These are phyloP conservation scores for Cephus spinipes DNA, from an alignment of 2,888 invertebrate species.

Conservation along the genomic window DNA sequence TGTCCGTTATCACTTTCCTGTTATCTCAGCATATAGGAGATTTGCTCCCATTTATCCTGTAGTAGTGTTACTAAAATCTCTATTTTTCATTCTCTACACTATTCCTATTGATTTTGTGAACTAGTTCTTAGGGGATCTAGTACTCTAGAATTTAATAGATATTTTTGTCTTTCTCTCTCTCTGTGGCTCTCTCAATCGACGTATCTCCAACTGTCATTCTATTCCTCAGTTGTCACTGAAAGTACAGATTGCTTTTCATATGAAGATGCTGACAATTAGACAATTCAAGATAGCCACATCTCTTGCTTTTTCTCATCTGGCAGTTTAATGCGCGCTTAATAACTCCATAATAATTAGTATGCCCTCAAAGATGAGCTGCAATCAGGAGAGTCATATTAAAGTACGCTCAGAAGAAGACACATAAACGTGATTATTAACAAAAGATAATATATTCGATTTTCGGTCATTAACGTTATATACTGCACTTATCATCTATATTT, in stretches of 20 bases:
- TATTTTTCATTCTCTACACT: not conserved
- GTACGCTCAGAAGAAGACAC: not conserved
- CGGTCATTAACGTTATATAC: not conserved
- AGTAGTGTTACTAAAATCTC: not conserved
- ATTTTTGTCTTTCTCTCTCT: not conserved
- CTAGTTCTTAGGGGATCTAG: not conserved
- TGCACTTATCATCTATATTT: constrained; percentile 51
- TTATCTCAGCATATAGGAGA: not conserved
- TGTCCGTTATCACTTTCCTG: not conserved
- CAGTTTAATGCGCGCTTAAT: not conserved
- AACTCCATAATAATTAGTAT: not conserved
- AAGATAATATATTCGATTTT: not conserved
- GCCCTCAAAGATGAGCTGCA: not conserved
- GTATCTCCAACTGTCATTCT: not conserved
- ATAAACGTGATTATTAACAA: not conserved
- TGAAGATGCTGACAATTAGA: not conserved
- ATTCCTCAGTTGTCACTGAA: not conserved
- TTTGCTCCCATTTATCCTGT: not conserved
- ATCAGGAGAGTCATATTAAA: not conserved
- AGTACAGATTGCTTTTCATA: not conserved
- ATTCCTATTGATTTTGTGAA: not conserved
- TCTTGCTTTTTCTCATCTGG: not conserved
- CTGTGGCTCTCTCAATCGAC: not conserved
- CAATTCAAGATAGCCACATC: not conserved
- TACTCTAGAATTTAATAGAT: not conserved